Conservation (phyloP, 2,888 invertebrate species). For the Stegana nigrithorax region DNA sequence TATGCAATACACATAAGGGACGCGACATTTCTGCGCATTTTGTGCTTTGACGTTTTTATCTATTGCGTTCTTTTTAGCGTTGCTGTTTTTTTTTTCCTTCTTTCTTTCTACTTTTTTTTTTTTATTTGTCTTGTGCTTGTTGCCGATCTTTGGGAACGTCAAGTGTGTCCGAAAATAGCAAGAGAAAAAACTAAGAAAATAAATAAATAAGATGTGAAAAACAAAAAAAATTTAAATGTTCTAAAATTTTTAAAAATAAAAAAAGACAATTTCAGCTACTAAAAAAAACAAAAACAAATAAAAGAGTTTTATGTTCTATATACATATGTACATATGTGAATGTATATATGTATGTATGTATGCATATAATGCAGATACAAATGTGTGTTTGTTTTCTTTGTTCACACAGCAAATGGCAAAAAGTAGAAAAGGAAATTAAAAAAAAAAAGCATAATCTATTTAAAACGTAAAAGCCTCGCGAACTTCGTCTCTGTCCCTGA, state of each 20-base stretch:
- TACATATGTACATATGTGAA: not conserved
- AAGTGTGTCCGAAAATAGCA: constrained; percentile 58
- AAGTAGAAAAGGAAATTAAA: not conserved
- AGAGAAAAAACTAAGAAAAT: constrained; percentile 43
- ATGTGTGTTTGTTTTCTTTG: not conserved
- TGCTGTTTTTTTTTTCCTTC: constrained; percentile 36
- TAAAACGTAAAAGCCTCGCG: constrained; percentile 13
- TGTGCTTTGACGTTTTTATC: constrained; percentile 38
- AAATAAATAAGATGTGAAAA: constrained; percentile 23
- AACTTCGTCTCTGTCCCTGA: constrained; percentile 9
- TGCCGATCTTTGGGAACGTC: constrained; percentile 47
- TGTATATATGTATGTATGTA: constrained; percentile 3
- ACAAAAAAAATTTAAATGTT: no score
- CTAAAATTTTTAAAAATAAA: constrained; percentile 29
- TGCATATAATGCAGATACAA: not conserved
- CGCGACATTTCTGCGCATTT: constrained; percentile 57
- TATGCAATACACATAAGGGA: constrained; percentile 54
- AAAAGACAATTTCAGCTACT: constrained; percentile 24
- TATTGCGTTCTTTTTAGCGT: constrained; percentile 38
- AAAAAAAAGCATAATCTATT: constrained; percentile 2
- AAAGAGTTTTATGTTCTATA: constrained; percentile 12
- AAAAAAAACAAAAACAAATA: constrained; percentile 16
- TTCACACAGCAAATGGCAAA: not conserved
- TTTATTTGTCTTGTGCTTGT: constrained; percentile 12
- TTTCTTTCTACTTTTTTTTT: constrained; percentile 24